These are phyloP conservation scores for Hippopotamus amphibius DNA, from an alignment of 2,113 vertebrate species.

Conservation along the genomic window DNA sequence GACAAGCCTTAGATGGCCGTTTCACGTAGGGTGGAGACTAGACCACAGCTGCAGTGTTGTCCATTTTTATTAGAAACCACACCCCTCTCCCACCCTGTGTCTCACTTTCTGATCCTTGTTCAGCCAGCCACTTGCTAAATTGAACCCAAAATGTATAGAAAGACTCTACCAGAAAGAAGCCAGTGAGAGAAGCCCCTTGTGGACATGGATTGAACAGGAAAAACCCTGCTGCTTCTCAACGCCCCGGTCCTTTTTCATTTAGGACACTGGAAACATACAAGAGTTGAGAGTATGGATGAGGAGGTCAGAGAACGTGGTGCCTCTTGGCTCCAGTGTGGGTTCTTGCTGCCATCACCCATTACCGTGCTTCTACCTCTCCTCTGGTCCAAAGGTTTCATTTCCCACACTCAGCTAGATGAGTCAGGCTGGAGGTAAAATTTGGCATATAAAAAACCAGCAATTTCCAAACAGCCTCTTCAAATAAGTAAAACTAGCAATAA, in stretches of 20 bases:
- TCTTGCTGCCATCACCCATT: neutral
- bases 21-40: neutral
- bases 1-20: neutral
- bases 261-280: neutral
- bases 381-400: neutral
- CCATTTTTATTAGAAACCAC: constrained; percentile 9
- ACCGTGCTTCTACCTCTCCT: neutral
- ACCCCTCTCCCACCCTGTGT: neutral
- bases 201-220: neutral
- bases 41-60: neutral
- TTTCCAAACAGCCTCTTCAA: neutral
- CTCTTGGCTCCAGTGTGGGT: neutral
- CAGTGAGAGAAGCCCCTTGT: neutral
- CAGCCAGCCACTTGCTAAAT: neutral
- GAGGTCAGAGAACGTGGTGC: neutral
- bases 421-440: neutral
- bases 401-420: neutral
- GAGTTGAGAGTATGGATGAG: neutral
- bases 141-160: constrained; percentile 12
- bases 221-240: neutral
- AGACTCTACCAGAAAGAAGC: neutral
- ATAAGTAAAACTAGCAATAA: neutral
- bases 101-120: neutral
- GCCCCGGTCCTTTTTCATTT: neutral
- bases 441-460: neutral